These are phyloP conservation scores for Bombus difficillimus DNA, from an alignment of 1,140 invertebrate species.

Conservation along the genomic window DNA sequence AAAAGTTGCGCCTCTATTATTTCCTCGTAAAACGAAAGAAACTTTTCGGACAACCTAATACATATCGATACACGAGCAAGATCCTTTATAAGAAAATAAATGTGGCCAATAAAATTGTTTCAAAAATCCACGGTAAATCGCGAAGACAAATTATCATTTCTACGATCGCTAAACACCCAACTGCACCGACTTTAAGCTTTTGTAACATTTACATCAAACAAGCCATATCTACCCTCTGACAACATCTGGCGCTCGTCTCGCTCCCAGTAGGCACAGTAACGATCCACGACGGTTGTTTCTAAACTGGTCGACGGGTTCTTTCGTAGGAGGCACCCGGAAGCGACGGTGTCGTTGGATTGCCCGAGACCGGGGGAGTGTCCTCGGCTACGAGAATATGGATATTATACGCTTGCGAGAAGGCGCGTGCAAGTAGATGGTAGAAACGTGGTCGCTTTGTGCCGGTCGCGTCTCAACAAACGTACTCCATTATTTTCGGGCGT, in stretches of 20 bases:
- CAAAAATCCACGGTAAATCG: background rate
- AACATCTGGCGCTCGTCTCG: conserved; percentile 8
- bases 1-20: no score
- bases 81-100: background rate
- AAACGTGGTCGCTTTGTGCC: conserved; percentile 28
- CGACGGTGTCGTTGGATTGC: conserved; percentile 3
- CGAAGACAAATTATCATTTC: background rate
- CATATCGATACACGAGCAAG: background rate
- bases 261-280: no score
- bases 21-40: no score
- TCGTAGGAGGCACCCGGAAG: conserved; percentile 48
- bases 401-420: background rate
- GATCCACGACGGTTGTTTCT: conserved; percentile 25
- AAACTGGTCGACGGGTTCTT: conserved; percentile 43
- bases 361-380: background rate
- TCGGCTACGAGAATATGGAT: conserved; percentile 11
- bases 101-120: background rate
- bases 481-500: conserved; percentile 53
- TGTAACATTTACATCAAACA: background rate
- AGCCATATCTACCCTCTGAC: background rate
- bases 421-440: conserved; percentile 16
- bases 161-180: background rate
- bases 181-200: no score
- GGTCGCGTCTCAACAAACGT: conserved; percentile 28
- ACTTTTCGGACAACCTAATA: no score